A percentile compares a stretch with the other conserved stretches of the same genome.
Evolutionary conservation across 2,797 vertebrate species (phyloP).

Genomic region (Sebastes oblongus): DNA sequence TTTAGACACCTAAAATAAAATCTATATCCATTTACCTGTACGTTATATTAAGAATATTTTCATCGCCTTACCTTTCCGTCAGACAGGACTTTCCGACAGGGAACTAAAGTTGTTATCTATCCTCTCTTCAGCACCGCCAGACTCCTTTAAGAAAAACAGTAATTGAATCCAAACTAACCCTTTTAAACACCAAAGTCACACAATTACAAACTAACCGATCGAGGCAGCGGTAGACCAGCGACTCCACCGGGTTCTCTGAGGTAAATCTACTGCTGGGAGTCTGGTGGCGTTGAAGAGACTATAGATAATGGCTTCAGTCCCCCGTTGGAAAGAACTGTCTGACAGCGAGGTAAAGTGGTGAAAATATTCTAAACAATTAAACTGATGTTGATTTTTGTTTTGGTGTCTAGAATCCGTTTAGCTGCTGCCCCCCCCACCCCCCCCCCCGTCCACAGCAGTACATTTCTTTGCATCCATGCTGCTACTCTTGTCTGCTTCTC

Average conservation of each 20-base stretch:
- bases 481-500: no score
- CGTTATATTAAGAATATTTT: neutral
- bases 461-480: no score
- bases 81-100: accelerated
- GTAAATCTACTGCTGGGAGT: neutral
- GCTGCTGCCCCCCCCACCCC: no score
- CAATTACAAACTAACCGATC: neutral
- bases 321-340: neutral
- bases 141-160: no score
- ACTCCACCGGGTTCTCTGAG: neutral
- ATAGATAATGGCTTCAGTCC: neutral
- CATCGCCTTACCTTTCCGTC: neutral
- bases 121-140: neutral
- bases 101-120: neutral
- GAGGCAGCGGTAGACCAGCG: neutral
- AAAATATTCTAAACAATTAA: neutral
- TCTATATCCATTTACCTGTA: neutral
- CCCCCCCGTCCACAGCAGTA: no score
- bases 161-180: neutral
- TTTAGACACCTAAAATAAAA: neutral
- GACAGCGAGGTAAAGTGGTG: neutral
- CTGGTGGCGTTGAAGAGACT: neutral
- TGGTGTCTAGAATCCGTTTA: accelerated
- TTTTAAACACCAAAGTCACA: neutral
- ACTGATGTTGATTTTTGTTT: no score